These are phyloP conservation scores for Otus sunia DNA, from an alignment of 2,113 vertebrate species.

Conservation along the genomic window DNA sequence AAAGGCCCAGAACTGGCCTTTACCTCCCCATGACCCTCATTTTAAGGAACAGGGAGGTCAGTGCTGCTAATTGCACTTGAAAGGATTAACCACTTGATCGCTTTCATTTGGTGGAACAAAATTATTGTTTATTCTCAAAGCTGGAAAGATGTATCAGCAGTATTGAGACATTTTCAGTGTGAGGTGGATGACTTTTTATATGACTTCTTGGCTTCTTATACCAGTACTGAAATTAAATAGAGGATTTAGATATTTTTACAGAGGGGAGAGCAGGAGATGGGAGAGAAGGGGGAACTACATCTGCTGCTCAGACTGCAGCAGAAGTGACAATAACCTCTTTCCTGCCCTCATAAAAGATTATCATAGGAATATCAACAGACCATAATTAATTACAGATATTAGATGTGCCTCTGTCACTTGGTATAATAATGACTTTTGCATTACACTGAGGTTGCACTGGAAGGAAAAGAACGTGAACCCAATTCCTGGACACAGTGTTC, in stretches of 20 bases:
- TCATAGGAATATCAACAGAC: neutral
- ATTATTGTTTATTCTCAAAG: neutral
- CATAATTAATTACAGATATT: neutral
- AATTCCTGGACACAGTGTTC: neutral
- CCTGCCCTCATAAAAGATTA: neutral
- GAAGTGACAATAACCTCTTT: neutral
- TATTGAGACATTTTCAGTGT: neutral
- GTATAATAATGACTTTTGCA: neutral
- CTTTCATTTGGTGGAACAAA: conserved; percentile 29
- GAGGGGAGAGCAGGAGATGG: neutral
- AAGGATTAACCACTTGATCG: conserved; percentile 48
- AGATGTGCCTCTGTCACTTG: neutral
- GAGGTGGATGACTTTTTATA: neutral
- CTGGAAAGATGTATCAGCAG: neutral
- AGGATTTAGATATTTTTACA: neutral
- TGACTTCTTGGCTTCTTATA: neutral
- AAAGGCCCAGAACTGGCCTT: conserved; percentile 38
- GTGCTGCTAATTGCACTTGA: conserved; percentile 49
- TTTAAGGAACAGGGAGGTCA: conserved; percentile 35
- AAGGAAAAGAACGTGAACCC: conserved; percentile 2
- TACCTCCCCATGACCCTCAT: conserved; percentile 54
- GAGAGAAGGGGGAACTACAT: neutral
- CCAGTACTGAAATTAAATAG: neutral
- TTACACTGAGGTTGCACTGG: neutral
- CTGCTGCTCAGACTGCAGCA: conserved; percentile 6